These are phyloP conservation scores for Heliornis fulica DNA, from an alignment of 2,113 vertebrate species.

Conservation along the genomic window DNA sequence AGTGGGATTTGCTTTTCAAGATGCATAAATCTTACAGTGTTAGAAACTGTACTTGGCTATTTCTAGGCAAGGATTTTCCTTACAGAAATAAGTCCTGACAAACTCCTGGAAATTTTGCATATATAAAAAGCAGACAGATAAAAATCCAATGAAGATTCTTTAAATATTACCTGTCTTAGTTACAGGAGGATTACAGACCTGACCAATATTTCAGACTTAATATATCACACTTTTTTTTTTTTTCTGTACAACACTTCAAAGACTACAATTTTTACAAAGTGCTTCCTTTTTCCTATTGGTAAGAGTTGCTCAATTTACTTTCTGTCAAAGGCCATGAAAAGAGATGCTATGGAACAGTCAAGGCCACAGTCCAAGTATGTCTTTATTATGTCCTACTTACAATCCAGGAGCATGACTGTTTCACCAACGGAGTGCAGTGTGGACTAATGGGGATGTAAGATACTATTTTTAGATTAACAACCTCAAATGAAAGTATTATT, in stretches of 20 bases:
- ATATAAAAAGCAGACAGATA: neutral
- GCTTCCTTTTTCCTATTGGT: neutral
- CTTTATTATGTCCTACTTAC: neutral
- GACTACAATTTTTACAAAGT: neutral
- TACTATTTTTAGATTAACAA: neutral
- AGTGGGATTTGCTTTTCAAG: neutral
- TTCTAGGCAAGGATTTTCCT: neutral
- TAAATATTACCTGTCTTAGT: neutral
- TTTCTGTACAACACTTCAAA: neutral
- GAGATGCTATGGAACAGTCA: neutral
- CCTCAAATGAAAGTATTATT: neutral
- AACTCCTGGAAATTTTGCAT: neutral
- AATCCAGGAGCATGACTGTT: neutral
- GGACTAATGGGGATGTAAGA: neutral
- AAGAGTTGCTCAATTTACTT: neutral
- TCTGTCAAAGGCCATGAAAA: neutral
- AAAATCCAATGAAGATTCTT: neutral
- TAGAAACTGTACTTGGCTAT: neutral
- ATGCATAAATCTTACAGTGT: neutral
- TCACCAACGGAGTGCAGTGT: neutral
- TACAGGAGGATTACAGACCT: neutral
- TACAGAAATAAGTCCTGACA: neutral
- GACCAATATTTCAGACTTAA: neutral
- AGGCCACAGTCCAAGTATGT: neutral
- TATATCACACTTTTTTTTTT: neutral